Evolutionary conservation across 2,113 vertebrate genomes (phyloP).

Genomic region (Eidolon helvum): DNA sequence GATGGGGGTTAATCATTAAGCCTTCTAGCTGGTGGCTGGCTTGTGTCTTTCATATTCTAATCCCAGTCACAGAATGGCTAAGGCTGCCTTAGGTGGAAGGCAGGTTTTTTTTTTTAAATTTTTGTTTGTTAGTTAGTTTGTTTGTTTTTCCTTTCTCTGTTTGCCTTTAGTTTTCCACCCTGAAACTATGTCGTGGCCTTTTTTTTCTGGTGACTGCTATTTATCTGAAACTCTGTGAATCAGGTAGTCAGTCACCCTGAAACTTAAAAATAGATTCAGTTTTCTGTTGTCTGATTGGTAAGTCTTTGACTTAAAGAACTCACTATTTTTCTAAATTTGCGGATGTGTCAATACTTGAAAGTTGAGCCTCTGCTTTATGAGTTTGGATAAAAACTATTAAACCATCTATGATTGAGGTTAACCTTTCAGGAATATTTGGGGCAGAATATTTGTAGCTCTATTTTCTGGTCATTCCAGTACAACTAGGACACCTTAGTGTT

Average conservation of each 20-base stretch:
- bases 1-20: slow-evolving; percentile 85
- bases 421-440: background rate
- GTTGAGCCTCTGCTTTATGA: background rate
- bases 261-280: slow-evolving; percentile 5
- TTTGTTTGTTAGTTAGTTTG: background rate
- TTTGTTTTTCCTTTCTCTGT: background rate
- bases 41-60: slow-evolving; percentile 79
- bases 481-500: background rate
- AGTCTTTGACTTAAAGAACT: background rate
- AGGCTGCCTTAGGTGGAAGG: slow-evolving; percentile 70
- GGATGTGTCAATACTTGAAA: slow-evolving; percentile 8
- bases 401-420: background rate
- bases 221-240: slow-evolving; percentile 79
- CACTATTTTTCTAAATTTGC: slow-evolving; percentile 2
- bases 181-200: slow-evolving; percentile 83
- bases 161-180: slow-evolving; percentile 71
- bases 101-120: background rate
- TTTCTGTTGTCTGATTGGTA: background rate
- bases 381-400: slow-evolving; percentile 34
- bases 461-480: background rate
- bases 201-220: slow-evolving; percentile 72
- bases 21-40: slow-evolving; percentile 70
- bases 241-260: slow-evolving; percentile 80
- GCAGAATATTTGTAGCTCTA: background rate
- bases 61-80: slow-evolving; percentile 81